A percentile compares a stretch with the other conserved stretches of the same genome.
Conservation (phyloP, 30 jellyfish, hydroid and myxozoan genomes). For the Turritopsis dohrnii region DNA sequence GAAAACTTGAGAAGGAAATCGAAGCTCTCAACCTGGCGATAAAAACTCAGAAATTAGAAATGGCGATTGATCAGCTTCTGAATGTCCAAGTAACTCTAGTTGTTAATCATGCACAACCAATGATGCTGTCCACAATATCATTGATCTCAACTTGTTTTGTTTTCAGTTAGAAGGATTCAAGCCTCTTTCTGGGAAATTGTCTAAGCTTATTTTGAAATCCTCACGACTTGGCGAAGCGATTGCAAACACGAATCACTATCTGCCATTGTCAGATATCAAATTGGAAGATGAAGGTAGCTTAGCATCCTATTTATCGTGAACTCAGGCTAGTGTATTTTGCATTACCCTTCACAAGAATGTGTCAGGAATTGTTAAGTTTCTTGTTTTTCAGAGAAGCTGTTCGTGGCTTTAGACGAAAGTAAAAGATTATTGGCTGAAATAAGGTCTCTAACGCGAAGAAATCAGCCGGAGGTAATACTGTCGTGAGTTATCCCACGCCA, state of each 20-base stretch:
- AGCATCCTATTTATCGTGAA: too few species aligned
- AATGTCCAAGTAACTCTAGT: constrained; percentile 25
- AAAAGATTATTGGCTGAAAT: constrained; percentile 13
- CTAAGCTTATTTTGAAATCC: constrained; percentile 7
- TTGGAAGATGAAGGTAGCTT: constrained; percentile 4
- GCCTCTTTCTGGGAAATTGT: constrained; percentile 18
- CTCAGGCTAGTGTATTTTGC: too few species aligned
- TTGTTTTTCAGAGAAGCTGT: constrained; percentile 10
- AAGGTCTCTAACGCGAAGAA: constrained; percentile 1
- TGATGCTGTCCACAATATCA: not conserved
- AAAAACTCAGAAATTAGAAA: not conserved
- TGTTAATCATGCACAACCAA: too few species aligned
- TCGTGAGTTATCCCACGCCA: not conserved
- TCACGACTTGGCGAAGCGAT: constrained; percentile 15
- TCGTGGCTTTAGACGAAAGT: constrained; percentile 26
- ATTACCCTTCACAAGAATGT: too few species aligned
- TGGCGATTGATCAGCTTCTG: constrained; percentile 28
- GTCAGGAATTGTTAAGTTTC: not conserved
- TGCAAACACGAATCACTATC: not conserved
- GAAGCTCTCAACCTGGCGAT: constrained; percentile 17
- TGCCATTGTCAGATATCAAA: not conserved
- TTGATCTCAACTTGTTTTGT: not conserved
- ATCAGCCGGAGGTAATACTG: constrained; percentile 27
- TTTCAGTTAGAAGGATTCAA: constrained; percentile 16
- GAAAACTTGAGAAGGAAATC: constrained; percentile 32